Conservation (phyloP, 2,888 invertebrate species). For the Drosophila melanosoma region DNA sequence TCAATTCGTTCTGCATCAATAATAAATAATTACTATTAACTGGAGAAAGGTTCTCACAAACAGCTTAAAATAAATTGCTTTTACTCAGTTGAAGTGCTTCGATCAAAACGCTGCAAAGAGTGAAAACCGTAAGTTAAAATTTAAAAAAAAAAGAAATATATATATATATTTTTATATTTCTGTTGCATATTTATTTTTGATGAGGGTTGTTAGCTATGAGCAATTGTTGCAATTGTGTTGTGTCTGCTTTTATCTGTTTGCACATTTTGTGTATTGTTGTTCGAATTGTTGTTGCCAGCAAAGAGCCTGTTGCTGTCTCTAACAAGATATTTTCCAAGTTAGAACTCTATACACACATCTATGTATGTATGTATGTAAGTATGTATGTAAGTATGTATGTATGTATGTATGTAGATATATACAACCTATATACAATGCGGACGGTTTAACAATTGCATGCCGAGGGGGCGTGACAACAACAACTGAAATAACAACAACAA, state of each 20-base stretch:
- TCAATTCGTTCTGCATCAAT: neutral
- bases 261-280: constrained; percentile 24
- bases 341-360: constrained; percentile 10
- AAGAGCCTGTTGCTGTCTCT: constrained; percentile 22
- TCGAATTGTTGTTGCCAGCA: constrained; percentile 24
- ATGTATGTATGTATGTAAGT: neutral
- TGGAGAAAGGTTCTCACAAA: neutral
- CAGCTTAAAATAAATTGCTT: constrained; percentile 1
- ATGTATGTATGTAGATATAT: neutral
- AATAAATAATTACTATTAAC: neutral
- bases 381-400: constrained; percentile 34
- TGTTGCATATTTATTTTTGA: neutral
- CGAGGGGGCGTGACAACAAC: constrained; percentile 23
- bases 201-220: constrained; percentile 6
- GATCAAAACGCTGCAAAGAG: neutral
- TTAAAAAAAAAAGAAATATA: neutral
- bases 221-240: neutral
- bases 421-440: constrained; percentile 3
- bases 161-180: neutral
- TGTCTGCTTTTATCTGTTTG: constrained; percentile 3
- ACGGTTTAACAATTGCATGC: constrained; percentile 22
- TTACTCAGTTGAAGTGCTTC: neutral
- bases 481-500: neutral
- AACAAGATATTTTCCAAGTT: constrained; percentile 43
- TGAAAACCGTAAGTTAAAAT: neutral